A percentile compares a stretch with the other conserved stretches of the same genome.
phyloP scores from a whole-genome alignment of 1,140 invertebrate genomes.

The Papilio xuthus region DNA sequence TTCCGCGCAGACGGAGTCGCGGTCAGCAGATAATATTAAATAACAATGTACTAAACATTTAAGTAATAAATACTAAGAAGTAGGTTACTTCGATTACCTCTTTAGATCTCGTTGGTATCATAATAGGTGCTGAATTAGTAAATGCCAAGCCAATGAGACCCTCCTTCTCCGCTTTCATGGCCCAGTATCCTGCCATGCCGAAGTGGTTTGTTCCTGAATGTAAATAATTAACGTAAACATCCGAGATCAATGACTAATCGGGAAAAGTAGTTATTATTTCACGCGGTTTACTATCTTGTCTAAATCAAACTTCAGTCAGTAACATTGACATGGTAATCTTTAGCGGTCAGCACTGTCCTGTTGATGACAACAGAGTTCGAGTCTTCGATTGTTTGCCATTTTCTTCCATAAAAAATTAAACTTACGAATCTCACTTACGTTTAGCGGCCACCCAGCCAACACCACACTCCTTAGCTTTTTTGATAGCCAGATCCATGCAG shows the following conservation, averaged over 20 bases:
- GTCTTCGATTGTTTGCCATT: neutral
- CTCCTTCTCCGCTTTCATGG: slow-evolving; percentile 87
- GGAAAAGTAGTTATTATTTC: neutral
- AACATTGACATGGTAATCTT: neutral
- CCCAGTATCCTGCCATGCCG: slow-evolving; percentile 96
- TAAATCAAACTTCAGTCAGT: neutral
- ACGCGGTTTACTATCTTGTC: neutral
- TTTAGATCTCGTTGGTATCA: slow-evolving; percentile 92
- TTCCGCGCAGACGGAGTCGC: no score
- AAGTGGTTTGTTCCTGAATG: slow-evolving; percentile 91
- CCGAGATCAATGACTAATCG: no score
- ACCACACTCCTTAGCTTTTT: slow-evolving; percentile 92
- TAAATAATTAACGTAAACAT: neutral
- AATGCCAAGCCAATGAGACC: slow-evolving; percentile 94
- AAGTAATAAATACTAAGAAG: neutral
- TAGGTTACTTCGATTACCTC: slow-evolving; percentile 69
- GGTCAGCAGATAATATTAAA: no score
- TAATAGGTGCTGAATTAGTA: slow-evolving; percentile 95
- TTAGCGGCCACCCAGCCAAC: slow-evolving; percentile 92
- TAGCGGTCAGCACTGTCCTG: neutral
- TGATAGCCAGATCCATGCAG: slow-evolving; percentile 94
- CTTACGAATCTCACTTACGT: slow-evolving; percentile 77
- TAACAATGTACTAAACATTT: no score
- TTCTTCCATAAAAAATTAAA: slow-evolving; percentile 11
- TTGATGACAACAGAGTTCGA: no score